Base-by-base conservation (phyloP, 1,140 invertebrate species). In the Drosophila bocqueti region DNA sequence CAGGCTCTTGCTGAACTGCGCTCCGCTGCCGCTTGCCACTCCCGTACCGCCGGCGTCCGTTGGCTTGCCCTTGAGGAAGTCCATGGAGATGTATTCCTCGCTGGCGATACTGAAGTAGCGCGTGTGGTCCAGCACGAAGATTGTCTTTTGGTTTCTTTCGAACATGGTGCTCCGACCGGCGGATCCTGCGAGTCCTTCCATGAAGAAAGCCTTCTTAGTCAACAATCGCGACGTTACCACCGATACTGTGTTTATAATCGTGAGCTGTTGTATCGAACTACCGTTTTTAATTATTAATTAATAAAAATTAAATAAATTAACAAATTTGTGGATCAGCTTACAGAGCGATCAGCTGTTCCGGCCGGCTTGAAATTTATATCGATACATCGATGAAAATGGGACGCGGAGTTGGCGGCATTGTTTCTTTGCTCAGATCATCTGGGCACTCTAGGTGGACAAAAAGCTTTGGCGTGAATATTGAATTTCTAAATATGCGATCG, bases 41-140 rank as follows among this genome's bases (percentile, higher is more conserved):
- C 65, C 65, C 0, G 66, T 21, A 13, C 21, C 67, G 1, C 46
- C 52, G 36, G 42, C 9, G 36, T 21, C 65, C 8, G 47, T 40
- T 1, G 80, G 78, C 16, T 97, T 95, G 40, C 94, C 95, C 93
- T 97, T 97, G 0, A 96, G 93, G 82, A 97, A 96, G 93, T 99
- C 98, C 93, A 99, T 97, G 81, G 99, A 97, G 64, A 99, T 95
- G 24, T 95, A 95, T 93, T 96, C 95, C 79, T 98, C 97, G 65
- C 97, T 97, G 31, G 97, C 96, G 80, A 97, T 96, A 8, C 96
- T 95, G 93, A 99, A 98, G 90, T 97, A 96, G 13, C 97, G 96
- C 1, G 97, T 97, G 84, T 98, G 98, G 91, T 99, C 98, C 62
- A 99, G 93, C 4, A 99, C 97, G 93, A 99, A 98, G 60, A 99